Evolutionary conservation across 2,113 vertebrate species (phyloP).

Genomic region (Anguilla japonica): DNA sequence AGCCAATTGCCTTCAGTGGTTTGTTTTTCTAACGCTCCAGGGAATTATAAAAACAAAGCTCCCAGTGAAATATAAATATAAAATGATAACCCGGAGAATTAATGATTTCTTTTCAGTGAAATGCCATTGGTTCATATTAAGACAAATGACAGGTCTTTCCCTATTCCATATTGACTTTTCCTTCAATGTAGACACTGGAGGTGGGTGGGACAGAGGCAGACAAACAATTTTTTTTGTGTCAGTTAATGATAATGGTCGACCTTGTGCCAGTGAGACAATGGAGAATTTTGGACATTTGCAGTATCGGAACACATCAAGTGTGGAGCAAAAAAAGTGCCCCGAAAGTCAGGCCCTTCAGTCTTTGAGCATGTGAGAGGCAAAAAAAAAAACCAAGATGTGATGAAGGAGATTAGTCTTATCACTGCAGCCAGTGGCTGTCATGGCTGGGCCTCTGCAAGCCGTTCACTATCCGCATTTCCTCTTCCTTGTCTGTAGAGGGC

Average conservation of each 20-base stretch:
- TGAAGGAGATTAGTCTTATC: background rate
- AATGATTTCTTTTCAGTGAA: no score
- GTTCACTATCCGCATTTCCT: background rate
- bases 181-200: no score
- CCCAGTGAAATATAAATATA: no score
- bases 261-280: background rate
- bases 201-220: no score
- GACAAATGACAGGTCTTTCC: no score
- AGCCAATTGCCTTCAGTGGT: no score
- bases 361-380: background rate
- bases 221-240: no score
- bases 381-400: background rate
- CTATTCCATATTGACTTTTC: no score
- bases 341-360: background rate
- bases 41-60: no score
- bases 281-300: background rate
- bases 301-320: background rate
- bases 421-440: background rate
- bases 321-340: background rate
- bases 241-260: background rate
- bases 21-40: no score
- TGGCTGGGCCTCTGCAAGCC: background rate
- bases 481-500: constrained; percentile 17
- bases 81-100: no score
- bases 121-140: no score